Evolutionary conservation across 2,888 invertebrate genomes (phyloP).

Genomic region (Crossocerus cetratus): DNA sequence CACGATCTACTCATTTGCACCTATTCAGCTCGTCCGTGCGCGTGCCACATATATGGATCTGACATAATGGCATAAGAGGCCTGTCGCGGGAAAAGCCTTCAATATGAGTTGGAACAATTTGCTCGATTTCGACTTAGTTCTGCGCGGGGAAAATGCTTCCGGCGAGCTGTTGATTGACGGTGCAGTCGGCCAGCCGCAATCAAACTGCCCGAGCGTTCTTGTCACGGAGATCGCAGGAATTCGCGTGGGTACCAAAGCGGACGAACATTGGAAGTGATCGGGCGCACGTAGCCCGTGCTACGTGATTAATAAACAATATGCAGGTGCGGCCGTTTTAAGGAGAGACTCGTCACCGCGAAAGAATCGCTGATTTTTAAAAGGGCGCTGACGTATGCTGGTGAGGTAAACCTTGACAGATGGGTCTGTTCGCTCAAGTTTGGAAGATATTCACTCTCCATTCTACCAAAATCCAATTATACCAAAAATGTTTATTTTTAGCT

Average conservation of each 20-base stretch:
- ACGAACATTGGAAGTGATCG: conserved; percentile 41
- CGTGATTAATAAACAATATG: conserved; percentile 56
- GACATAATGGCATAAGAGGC: too few species aligned
- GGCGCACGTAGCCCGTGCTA: conserved; percentile 16
- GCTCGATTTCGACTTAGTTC: too few species aligned
- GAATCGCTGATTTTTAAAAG: conserved; percentile 45
- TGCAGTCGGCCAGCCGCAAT: conserved; percentile 3
- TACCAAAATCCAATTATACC: too few species aligned
- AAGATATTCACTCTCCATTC: too few species aligned
- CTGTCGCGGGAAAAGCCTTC: too few species aligned
- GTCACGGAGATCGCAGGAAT: conserved; percentile 38
- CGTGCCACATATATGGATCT: too few species aligned
- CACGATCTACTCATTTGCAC: too few species aligned
- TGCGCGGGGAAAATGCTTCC: too few species aligned
- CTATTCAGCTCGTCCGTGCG: too few species aligned
- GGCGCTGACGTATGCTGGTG: conserved; percentile 37
- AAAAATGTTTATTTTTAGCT: too few species aligned
- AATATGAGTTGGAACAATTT: too few species aligned
- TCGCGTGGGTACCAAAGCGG: conserved; percentile 57
- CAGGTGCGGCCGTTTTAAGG: conserved; percentile 64
- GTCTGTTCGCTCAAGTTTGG: too few species aligned
- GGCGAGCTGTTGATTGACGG: neutral
- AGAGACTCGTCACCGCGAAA: conserved; percentile 56
- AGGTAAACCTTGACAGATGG: neutral
- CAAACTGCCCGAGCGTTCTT: neutral